A percentile compares a stretch with the other conserved stretches of the same genome.
Evolutionary conservation across 2,797 vertebrate genomes (phyloP).

Genomic region (Lepilemur septentrionalis): DNA sequence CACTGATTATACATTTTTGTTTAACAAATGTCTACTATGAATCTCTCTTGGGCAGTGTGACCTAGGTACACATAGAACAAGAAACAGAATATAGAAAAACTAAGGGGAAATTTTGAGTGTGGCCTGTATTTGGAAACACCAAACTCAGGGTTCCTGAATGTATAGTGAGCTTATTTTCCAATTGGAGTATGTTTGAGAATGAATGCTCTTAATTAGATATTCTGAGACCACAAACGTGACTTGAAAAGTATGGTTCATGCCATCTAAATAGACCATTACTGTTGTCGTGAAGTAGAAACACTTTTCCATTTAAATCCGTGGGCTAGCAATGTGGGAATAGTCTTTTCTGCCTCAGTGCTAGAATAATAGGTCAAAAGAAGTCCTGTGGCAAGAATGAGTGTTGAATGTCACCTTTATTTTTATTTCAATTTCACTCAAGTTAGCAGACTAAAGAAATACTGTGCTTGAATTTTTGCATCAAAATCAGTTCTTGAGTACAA

Average conservation of each 20-base stretch:
- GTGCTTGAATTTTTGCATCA: neutral
- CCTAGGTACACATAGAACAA: neutral
- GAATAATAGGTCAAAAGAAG: neutral
- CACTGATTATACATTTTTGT: neutral
- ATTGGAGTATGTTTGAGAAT: neutral
- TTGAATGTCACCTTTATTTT: constrained; percentile 6
- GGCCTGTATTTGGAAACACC: neutral
- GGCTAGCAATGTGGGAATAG: neutral
- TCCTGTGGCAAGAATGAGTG: neutral
- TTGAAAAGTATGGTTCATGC: neutral
- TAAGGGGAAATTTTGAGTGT: neutral
- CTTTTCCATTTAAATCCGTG: neutral
- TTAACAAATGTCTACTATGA: neutral
- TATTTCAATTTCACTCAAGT: constrained; percentile 22
- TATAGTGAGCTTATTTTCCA: neutral
- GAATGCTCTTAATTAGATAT: neutral
- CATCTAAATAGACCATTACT: neutral
- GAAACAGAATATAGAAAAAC: neutral
- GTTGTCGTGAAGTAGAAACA: neutral
- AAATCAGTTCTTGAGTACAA: constrained; percentile 20
- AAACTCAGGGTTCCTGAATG: neutral
- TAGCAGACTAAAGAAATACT: neutral
- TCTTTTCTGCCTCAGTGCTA: neutral
- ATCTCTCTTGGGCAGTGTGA: neutral
- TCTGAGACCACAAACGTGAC: neutral